phyloP scores from a whole-genome alignment of 1,140 invertebrate species.

The Portunus trituberculatus region DNA sequence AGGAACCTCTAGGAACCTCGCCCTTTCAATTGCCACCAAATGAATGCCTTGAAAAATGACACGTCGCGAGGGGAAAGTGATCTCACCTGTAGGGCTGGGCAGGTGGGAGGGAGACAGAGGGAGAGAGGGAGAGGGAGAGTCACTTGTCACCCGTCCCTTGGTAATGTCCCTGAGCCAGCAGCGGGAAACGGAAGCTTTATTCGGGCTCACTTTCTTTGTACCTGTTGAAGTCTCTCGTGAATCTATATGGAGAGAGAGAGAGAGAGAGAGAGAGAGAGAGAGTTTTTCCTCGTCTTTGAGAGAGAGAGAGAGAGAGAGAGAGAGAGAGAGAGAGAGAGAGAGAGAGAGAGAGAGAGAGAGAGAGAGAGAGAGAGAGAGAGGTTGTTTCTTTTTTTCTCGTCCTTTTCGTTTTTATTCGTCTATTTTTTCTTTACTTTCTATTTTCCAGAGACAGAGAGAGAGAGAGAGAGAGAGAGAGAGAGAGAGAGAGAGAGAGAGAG shows the following conservation, averaged over 20 bases:
- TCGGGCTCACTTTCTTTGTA: neutral
- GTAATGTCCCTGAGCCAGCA: neutral
- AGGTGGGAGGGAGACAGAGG: neutral
- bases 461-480: constrained; percentile 8
- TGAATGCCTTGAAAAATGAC: neutral
- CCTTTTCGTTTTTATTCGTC: no score
- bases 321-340: neutral
- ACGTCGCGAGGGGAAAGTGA: neutral
- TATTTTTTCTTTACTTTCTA: no score
- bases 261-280: neutral
- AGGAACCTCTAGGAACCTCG: neutral
- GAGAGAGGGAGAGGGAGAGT: neutral
- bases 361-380: neutral
- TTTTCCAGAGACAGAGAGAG: neutral
- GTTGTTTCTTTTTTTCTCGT: no score
- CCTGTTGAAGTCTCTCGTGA: neutral
- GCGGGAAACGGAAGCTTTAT: neutral
- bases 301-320: neutral
- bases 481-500: neutral
- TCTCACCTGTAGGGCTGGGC: neutral
- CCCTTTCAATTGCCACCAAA: neutral
- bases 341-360: constrained; percentile 8
- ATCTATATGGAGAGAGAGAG: no score
- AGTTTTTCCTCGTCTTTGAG: neutral
- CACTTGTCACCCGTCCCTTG: neutral